Evolutionary conservation across 2,797 vertebrate genomes (phyloP), one percentile per base, ranked within the genome.

Genomic region (Setipinna tenuifilis): DNA sequence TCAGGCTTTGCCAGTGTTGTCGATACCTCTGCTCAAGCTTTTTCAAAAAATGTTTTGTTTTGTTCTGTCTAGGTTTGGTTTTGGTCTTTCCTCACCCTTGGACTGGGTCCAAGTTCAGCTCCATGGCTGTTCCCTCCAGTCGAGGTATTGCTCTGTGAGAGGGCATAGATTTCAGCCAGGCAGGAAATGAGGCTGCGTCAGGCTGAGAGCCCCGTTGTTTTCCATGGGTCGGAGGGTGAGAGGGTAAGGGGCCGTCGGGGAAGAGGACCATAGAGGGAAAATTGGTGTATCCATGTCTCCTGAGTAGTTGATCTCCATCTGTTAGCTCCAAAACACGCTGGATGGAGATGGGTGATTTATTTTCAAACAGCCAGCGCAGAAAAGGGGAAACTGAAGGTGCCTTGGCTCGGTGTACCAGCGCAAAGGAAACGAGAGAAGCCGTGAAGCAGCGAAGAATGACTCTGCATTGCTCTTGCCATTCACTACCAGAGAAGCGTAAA

Each of bases 1-100:
- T 96, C 94, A 95, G 94, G 93, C 93, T 94, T 94, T 95, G 96
- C 95, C 95, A 91, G 92, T 87, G 92, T 94, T 94, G 35, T 75
- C 48, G 48, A 75, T 57, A 25, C 25, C 31, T 82, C 12, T 83
- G 35, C 48, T 48, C 25, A 68, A 7, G 21, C 44, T 62, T 86
- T 85, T 87, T 83, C 9, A 80, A 54, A 54, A 54, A 14, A 86
- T 12, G 9, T 68, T 82, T 82, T 71, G 62, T 75, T 84, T 85
- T 83, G 31, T 78, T 78, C 6, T 80, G 17, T 62, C 87, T 11
- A 85, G 87, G 46, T 48, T 86, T 95, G 95, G 95, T 94, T 68
- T 81, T 85, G 84, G 35, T 78, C 71, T 78, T 78, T 78, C 71
- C 35, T 78, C 71, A 44, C 71, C 3, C 71, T 91, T 96, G 96